Evolutionary conservation across 2,888 invertebrate genomes (phyloP).

Genomic region (Aromia moschata): DNA sequence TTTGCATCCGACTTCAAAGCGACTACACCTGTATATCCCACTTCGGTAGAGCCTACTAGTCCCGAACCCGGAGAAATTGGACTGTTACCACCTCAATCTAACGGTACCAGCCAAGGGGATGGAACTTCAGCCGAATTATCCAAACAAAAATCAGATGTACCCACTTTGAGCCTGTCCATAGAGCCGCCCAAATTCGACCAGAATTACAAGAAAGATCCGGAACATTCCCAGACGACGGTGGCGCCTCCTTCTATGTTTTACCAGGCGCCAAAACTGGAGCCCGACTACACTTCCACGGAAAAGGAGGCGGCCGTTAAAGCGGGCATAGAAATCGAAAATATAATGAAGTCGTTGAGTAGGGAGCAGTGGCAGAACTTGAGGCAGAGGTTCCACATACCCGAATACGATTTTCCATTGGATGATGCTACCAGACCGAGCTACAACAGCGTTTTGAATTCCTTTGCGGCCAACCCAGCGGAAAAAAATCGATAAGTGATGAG

Average conservation of each 20-base stretch:
- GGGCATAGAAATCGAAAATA: constrained; percentile 38
- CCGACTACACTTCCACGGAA: constrained; percentile 40
- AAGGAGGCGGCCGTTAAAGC: constrained; percentile 32
- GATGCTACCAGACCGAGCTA: constrained; percentile 57
- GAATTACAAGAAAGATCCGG: constrained; percentile 9
- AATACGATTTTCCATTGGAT: constrained; percentile 62
- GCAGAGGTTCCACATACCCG: constrained; percentile 59
- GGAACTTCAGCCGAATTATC: neutral
- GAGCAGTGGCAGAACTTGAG: constrained; percentile 57
- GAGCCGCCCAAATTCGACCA: constrained; percentile 25
- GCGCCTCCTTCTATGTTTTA: constrained; percentile 45
- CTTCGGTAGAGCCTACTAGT: constrained; percentile 48
- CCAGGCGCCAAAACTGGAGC: constrained; percentile 45
- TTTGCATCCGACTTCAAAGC: constrained; percentile 49
- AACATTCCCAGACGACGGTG: constrained; percentile 16
- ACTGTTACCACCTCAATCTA: constrained; percentile 44
- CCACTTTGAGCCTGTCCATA: constrained; percentile 26
- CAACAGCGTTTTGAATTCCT: constrained; percentile 59
- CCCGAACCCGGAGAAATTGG: constrained; percentile 47
- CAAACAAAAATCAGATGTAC: constrained; percentile 14
- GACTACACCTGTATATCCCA: constrained; percentile 52
- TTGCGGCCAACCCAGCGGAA: constrained; percentile 48
- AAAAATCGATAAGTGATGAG: constrained; percentile 12
- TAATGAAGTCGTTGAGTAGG: constrained; percentile 46
- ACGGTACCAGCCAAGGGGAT: neutral